Conservation (phyloP, 2,797 vertebrate species). For the Petrocephalus sullivani region DNA sequence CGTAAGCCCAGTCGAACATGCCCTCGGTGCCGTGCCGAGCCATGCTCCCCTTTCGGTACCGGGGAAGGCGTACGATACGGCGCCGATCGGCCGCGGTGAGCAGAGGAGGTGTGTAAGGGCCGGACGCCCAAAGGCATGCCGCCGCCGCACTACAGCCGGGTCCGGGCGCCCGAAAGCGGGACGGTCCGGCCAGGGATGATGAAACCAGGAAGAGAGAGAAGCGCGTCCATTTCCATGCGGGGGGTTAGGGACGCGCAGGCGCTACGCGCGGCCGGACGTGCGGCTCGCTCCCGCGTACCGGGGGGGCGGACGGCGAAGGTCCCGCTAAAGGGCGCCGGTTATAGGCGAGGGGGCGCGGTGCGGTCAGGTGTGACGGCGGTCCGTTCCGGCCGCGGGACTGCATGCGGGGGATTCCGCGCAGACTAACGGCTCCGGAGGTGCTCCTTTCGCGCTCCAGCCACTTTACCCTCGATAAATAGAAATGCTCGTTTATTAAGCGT, state of each 20-base stretch:
- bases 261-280: too few relatives aligned
- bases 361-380: too few relatives aligned
- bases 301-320: too few relatives aligned
- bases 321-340: too few relatives aligned
- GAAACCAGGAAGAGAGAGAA: background rate
- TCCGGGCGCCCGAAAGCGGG: background rate
- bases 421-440: background rate
- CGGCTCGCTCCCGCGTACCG: too few relatives aligned
- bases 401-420: background rate
- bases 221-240: background rate
- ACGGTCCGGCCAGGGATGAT: background rate
- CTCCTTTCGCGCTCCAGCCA: background rate
- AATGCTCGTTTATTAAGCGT: background rate
- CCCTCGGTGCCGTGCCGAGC: constrained; percentile 84
- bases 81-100: constrained; percentile 31
- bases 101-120: background rate
- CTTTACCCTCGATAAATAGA: background rate
- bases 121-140: background rate
- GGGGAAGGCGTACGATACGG: constrained; percentile 68
- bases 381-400: too few relatives aligned
- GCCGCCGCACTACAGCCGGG: background rate
- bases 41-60: constrained; percentile 74
- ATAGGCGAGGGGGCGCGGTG: too few relatives aligned
- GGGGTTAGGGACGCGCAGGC: background rate
- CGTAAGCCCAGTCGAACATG: constrained; percentile 92